A percentile compares a stretch with the other conserved stretches of the same genome.
phyloP scores from a whole-genome alignment of 1,140 invertebrate species.

The Drosophila sulfurigaster region DNA sequence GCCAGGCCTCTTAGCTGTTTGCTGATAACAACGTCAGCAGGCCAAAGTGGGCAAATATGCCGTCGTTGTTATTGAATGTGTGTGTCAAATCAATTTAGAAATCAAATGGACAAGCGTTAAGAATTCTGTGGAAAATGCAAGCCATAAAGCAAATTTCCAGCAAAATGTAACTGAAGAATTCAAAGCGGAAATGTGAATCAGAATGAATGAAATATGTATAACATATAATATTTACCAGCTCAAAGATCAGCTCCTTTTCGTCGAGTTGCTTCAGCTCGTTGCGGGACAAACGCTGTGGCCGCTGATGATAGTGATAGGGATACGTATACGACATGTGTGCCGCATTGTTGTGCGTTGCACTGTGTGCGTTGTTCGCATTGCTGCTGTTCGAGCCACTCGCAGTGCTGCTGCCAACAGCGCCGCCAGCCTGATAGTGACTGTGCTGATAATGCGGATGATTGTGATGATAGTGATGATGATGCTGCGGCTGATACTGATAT shows the following conservation, averaged over 20 bases:
- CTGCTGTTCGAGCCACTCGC: constrained; percentile 32
- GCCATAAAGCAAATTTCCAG: neutral
- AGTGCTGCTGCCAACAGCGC: constrained; percentile 62
- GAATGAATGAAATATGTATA: constrained; percentile 62
- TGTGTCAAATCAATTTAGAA: constrained; percentile 48
- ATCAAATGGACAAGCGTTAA: constrained; percentile 30
- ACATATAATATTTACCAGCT: constrained; percentile 91
- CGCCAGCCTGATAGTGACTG: constrained; percentile 70
- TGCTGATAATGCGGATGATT: constrained; percentile 62
- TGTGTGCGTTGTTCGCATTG: neutral
- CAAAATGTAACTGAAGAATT: neutral
- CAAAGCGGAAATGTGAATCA: neutral
- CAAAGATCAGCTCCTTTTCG: constrained; percentile 97
- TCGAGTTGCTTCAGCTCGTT: constrained; percentile 95
- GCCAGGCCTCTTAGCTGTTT: constrained; percentile 58
- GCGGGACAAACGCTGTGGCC: constrained; percentile 90
- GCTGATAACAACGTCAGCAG: constrained; percentile 73
- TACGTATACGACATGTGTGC: constrained; percentile 20
- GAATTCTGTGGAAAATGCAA: constrained; percentile 49
- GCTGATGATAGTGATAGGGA: constrained; percentile 76
- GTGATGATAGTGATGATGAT: constrained; percentile 52
- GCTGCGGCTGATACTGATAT: constrained; percentile 71
- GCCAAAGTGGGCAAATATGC: constrained; percentile 42
- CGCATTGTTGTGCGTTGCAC: neutral
- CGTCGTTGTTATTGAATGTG: constrained; percentile 29